Evolutionary conservation across 2,113 vertebrate species (phyloP).

Genomic region (Colistium nudipinnis): DNA sequence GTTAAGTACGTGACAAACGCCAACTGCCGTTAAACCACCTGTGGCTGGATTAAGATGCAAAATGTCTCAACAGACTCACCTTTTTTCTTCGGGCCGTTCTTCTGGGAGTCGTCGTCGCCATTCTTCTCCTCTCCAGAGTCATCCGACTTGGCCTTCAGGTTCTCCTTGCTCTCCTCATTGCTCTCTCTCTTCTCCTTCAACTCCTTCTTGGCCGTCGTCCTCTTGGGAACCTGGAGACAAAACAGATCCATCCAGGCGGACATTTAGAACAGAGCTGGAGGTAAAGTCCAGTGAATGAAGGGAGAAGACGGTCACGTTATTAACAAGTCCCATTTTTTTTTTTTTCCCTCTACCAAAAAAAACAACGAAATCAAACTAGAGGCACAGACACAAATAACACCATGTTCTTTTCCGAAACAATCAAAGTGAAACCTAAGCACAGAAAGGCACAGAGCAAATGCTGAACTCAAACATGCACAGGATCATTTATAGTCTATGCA

Average conservation of each 20-base stretch:
- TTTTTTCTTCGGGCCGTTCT: conserved; percentile 93
- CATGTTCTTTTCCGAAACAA: neutral
- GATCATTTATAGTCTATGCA: neutral
- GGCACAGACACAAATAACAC: neutral
- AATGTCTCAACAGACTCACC: conserved; percentile 73
- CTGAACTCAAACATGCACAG: conserved; percentile 6
- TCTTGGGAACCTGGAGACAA: conserved; percentile 82
- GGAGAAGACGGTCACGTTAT: neutral
- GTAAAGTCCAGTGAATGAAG: neutral
- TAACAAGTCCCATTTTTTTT: neutral
- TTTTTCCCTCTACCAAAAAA: neutral
- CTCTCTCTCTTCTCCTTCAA: conserved; percentile 92
- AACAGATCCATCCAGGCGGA: neutral
- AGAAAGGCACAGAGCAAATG: no score
- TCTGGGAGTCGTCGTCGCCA: conserved; percentile 91
- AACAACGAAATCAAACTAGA: conserved; percentile 2
- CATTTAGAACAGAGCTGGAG: neutral
- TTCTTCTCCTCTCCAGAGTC: conserved; percentile 98
- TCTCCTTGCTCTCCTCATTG: conserved; percentile 93
- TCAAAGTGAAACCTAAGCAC: neutral
- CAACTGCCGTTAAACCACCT: no score
- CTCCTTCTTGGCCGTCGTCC: conserved; percentile 86
- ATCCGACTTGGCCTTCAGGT: conserved; percentile 93
- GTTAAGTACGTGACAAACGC: neutral
- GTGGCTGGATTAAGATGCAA: neutral